Percentiles rank a stretch among this genome's conserved stretches.
phyloP scores from a whole-genome alignment of 2,888 invertebrate genomes.

The Zygothrica quintamaculata region DNA sequence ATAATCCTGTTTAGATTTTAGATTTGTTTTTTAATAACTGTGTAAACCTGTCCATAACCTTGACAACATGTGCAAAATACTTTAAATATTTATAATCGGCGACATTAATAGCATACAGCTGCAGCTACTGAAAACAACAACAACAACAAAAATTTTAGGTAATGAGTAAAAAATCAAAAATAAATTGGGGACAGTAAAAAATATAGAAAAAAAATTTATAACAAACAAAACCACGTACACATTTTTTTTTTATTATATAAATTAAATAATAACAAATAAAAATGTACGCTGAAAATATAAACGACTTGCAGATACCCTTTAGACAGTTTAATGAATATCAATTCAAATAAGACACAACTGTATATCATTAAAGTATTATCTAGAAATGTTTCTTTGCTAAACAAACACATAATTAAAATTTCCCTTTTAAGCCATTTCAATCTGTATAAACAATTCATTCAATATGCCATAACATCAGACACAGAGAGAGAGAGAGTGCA shows the following conservation, averaged over 20 bases:
- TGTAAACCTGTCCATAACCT: conserved; percentile 35
- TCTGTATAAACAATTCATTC: conserved; percentile 17
- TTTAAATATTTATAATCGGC: not conserved
- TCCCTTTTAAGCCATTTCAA: too few relatives aligned
- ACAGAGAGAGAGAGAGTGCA: too few relatives aligned
- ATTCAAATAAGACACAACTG: too few relatives aligned
- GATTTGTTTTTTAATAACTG: conserved; percentile 4
- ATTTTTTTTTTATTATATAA: conserved; percentile 8
- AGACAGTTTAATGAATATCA: too few relatives aligned
- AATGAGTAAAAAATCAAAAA: conserved; percentile 17
- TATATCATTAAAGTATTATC: too few relatives aligned
- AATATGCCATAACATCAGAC: conserved; percentile 15
- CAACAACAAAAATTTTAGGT: not conserved
- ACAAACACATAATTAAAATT: too few relatives aligned
- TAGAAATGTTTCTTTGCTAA: too few relatives aligned
- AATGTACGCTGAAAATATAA: too few relatives aligned
- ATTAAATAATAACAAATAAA: conserved; percentile 21
- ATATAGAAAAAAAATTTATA: conserved; percentile 9
- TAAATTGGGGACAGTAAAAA: conserved; percentile 13
- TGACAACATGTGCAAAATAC: conserved; percentile 39
- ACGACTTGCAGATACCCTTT: too few relatives aligned
- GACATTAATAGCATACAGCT: conserved; percentile 26
- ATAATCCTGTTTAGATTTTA: conserved; percentile 16
- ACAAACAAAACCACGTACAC: conserved; percentile 36
- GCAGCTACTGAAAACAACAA: conserved; percentile 14